Evolutionary conservation across 2,888 invertebrate species (phyloP).

Genomic region (Lissocephala sabroskyi): DNA sequence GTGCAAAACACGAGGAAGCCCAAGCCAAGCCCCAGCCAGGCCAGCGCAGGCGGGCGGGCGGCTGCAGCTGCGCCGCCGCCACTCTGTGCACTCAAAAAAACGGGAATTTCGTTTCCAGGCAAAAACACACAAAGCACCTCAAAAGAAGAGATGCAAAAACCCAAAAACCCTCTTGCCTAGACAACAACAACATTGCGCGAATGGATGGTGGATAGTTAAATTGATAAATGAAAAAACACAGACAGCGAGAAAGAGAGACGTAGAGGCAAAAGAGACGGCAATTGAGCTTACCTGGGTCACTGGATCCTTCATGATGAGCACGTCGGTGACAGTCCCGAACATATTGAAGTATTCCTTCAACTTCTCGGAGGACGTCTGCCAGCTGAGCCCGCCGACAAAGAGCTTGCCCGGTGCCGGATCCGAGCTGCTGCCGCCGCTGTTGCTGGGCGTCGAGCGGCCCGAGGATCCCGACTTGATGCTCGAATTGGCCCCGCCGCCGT

Average conservation of each 20-base stretch:
- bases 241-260: constrained; percentile 4
- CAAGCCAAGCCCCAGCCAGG: background rate
- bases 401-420: constrained; percentile 88
- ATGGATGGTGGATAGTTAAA: too few relatives aligned
- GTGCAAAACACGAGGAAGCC: background rate
- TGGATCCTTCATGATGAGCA: constrained; percentile 95
- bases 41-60: background rate
- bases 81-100: background rate
- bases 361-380: constrained; percentile 94
- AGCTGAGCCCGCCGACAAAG: constrained; percentile 92
- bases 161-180: too few relatives aligned
- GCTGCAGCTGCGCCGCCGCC: constrained; percentile 10
- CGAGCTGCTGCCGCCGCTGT: constrained; percentile 73
- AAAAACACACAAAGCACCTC: constrained; percentile 23
- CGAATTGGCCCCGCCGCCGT: constrained; percentile 35
- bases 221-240: constrained; percentile 6
- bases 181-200: too few relatives aligned
- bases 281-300: constrained; percentile 84
- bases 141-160: constrained; percentile 17
- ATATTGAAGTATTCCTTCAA: constrained; percentile 93
- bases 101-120: background rate
- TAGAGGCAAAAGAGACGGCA: constrained; percentile 12
- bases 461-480: constrained; percentile 77
- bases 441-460: constrained; percentile 83
- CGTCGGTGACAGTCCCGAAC: constrained; percentile 93